phyloP scores from a whole-genome alignment of 2,797 vertebrate genomes.

The Myotis pilosus region DNA sequence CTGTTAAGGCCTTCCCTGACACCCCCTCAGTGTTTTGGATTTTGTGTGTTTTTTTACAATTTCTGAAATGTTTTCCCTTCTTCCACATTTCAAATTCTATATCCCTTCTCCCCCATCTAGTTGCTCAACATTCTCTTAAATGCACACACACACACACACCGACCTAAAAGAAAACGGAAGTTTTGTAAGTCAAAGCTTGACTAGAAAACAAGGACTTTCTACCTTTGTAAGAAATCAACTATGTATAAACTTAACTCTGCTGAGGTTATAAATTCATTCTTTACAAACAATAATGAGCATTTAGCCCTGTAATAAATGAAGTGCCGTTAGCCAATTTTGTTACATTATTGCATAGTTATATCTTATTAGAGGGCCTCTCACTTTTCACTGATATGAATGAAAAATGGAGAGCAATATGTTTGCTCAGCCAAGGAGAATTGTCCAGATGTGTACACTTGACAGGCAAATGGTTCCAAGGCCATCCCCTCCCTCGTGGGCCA shows the following conservation, averaged over 20 bases:
- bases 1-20: neutral
- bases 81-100: neutral
- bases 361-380: neutral
- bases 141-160: neutral
- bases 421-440: neutral
- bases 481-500: neutral
- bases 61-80: constrained; percentile 50
- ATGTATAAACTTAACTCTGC: neutral
- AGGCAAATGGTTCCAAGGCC: neutral
- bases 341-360: neutral
- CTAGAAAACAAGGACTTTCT: constrained; percentile 35
- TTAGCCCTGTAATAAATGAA: constrained; percentile 15
- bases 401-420: constrained; percentile 19
- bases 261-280: constrained; percentile 22
- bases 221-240: constrained; percentile 47
- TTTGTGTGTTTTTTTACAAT: constrained; percentile 30
- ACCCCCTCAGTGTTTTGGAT: neutral
- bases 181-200: constrained; percentile 60
- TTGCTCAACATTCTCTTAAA: constrained; percentile 33
- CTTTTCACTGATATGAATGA: neutral
- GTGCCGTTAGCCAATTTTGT: neutral
- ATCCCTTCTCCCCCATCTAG: constrained; percentile 7
- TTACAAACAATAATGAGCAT: neutral
- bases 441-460: neutral
- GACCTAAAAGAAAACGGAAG: constrained; percentile 35